These are phyloP conservation scores for Cyprinodon diabolis DNA, from an alignment of 2,797 vertebrate species.

Conservation along the genomic window DNA sequence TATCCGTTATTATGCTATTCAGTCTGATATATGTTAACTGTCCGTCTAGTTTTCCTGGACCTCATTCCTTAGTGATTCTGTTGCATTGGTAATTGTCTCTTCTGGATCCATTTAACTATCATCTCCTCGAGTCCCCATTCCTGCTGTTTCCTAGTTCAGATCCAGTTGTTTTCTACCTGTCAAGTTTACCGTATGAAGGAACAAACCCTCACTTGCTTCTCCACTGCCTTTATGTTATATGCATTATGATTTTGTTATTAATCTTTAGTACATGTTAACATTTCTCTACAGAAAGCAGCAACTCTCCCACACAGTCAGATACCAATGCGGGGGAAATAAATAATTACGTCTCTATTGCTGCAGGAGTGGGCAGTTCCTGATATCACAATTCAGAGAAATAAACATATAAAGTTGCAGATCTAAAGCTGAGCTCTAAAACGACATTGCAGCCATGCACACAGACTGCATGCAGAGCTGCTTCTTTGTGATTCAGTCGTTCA, in stretches of 20 bases:
- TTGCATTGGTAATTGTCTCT: background rate
- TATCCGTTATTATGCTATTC: background rate
- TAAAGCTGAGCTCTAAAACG: background rate
- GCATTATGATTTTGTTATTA: too few relatives aligned
- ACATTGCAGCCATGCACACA: background rate
- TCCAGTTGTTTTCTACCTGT: background rate
- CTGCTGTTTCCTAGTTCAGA: background rate
- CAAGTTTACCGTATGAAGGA: background rate
- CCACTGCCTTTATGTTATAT: background rate
- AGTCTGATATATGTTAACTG: too few relatives aligned
- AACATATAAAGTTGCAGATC: background rate
- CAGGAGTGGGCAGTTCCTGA: background rate
- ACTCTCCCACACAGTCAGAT: background rate
- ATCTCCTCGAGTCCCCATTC: too few relatives aligned
- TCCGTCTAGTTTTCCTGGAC: too few relatives aligned
- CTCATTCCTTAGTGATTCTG: too few relatives aligned
- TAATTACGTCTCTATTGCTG: background rate
- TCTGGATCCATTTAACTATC: background rate
- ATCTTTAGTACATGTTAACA: background rate
- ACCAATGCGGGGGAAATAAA: background rate
- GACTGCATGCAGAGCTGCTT: slow-evolving; percentile 29
- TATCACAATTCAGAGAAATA: background rate
- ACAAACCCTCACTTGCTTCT: background rate
- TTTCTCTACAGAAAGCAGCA: background rate
- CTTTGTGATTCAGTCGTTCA: slow-evolving; percentile 59